Evolutionary conservation across 2,888 invertebrate species (phyloP).

Genomic region (Cantharis flavilabris): DNA sequence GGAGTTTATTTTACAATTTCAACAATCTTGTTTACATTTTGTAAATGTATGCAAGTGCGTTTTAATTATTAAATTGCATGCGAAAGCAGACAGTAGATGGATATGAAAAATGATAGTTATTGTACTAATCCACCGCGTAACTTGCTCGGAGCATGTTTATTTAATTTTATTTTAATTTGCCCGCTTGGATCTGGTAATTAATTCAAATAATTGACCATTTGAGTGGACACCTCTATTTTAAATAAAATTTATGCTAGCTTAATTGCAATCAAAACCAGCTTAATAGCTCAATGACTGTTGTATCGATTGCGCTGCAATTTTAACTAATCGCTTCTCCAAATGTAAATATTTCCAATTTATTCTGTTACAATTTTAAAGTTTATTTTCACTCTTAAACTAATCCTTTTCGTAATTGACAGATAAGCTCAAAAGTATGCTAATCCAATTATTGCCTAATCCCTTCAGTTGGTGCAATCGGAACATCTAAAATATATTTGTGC

Average conservation of each 20-base stretch:
- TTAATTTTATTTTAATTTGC: neutral
- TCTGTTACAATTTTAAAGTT: neutral
- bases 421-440: neutral
- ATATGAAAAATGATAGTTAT: neutral
- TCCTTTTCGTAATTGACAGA: neutral
- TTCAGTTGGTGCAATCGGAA: neutral
- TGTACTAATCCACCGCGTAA: neutral
- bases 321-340: neutral
- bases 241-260: neutral
- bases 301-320: neutral
- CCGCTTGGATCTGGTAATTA: neutral
- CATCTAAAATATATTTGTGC: neutral
- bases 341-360: neutral
- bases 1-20: conserved; percentile 4
- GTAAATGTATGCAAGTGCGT: neutral
- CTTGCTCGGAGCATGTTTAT: neutral
- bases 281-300: neutral
- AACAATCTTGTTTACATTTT: neutral
- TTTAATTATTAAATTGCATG: neutral
- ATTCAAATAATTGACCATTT: neutral
- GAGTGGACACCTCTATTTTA: neutral
- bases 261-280: neutral
- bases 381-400: neutral
- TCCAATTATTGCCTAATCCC: neutral
- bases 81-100: neutral